Evolutionary conservation across 2,113 vertebrate genomes (phyloP), one percentile per base, ranked within the genome.

Genomic region (Phyllostomus discolor): DNA sequence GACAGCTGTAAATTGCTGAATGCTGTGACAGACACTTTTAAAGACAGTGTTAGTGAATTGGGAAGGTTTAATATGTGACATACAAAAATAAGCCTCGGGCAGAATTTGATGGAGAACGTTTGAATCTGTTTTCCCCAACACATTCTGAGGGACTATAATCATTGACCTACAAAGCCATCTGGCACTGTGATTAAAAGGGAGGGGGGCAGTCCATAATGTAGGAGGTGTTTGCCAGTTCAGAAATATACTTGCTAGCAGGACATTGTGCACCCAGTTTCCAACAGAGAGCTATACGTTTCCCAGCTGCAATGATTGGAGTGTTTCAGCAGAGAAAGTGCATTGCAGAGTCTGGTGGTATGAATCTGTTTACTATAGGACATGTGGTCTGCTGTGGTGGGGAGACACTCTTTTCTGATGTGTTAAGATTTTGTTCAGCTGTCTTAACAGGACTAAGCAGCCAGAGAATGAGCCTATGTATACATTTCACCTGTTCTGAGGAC

Each of bases 401-500:
- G 14, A 38, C 33, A 66, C 54, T n/a, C 3, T 66, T 91, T 95
- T 88, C 62, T n/a, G 7, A 10, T 78, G 24, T 64, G 72, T 57
- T 24, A 66, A 62, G 50, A 43, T 88, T 24, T 41, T 54, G 48
- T 28, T 87, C 75, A 73, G 7, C 54, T 82, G 59, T 31, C 17
- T n/a, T 69, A 28, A 33, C 12, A 19, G 48, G 24, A 24, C 22
- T 17, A 66, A 48, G 52, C 43, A 50, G 50, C 57, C 59, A 19
- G 8, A 35, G 70, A 41, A 50, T 16, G 19, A 62, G 86, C 28
- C 43, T 86, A 0, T 10, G 9, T 90, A 5, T 41, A 62, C 7
- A 14, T 90, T 83, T 80, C 81, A 62, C 67, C 1, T 95, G 24
- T 90, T 66, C 31, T 62, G 85, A 82, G 93, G 14, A 96, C 31